Conservation (phyloP, 2,888 invertebrate species). For the Molanna angustata region DNA sequence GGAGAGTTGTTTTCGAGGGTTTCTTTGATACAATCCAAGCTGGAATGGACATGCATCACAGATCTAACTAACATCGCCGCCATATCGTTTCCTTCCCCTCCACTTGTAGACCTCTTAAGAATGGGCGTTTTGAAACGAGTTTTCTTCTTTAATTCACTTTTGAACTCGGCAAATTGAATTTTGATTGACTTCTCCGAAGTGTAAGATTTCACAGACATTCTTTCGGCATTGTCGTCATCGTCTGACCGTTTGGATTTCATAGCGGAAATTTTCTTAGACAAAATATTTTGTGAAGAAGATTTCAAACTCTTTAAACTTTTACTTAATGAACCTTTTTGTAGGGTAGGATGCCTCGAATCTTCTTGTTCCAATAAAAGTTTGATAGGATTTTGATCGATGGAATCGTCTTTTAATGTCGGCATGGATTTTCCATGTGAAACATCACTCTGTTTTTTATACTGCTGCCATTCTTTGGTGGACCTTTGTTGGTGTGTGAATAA, state of each 20-base stretch:
- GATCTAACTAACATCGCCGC: constrained; percentile 65
- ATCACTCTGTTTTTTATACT: constrained; percentile 13
- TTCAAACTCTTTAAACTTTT: constrained; percentile 60
- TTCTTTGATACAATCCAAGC: constrained; percentile 58
- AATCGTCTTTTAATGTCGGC: constrained; percentile 36
- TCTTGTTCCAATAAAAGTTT: constrained; percentile 53
- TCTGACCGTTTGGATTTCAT: constrained; percentile 57
- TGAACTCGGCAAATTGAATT: constrained; percentile 47
- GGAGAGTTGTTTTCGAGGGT: constrained; percentile 52
- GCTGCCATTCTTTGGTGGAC: constrained; percentile 11
- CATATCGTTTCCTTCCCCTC: constrained; percentile 59
- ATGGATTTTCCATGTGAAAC: constrained; percentile 13
- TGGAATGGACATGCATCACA: constrained; percentile 58
- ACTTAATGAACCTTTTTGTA: constrained; percentile 31
- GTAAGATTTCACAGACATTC: constrained; percentile 53
- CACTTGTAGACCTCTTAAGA: constrained; percentile 42
- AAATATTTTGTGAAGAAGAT: constrained; percentile 57
- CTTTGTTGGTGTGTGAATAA: constrained; percentile 12
- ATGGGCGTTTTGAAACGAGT: constrained; percentile 48
- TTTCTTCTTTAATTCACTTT: constrained; percentile 48
- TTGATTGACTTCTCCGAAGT: constrained; percentile 49
- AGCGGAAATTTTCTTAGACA: constrained; percentile 61
- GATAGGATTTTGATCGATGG: constrained; percentile 41
- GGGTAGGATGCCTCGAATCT: constrained; percentile 55
- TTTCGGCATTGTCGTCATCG: constrained; percentile 49